Conservation (phyloP, 2,888 invertebrate genomes). For the Autographa gamma region DNA sequence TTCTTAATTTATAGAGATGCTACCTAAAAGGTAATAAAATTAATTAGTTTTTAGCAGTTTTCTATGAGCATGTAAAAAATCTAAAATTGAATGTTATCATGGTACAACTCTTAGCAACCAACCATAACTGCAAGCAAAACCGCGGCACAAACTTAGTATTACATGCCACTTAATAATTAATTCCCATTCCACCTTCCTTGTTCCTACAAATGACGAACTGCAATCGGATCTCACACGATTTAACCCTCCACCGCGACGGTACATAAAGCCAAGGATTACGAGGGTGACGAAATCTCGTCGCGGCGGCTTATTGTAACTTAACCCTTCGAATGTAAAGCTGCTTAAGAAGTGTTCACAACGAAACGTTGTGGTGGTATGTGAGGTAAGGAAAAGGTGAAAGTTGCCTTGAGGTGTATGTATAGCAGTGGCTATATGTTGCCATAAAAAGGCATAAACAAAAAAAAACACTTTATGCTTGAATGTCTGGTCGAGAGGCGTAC, state of each 20-base stretch:
- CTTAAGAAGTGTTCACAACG: constrained; percentile 22
- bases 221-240: constrained; percentile 6
- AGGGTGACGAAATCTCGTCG: constrained; percentile 54
- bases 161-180: not conserved
- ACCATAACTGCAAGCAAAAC: no score
- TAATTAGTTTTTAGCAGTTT: no score
- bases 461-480: no score
- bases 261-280: constrained; percentile 44
- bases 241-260: constrained; percentile 16
- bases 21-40: no score
- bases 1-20: no score
- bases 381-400: not conserved
- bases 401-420: not conserved
- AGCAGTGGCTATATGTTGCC: no score
- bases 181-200: not conserved
- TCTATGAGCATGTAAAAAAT: no score
- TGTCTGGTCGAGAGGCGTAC: no score
- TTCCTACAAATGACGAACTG: not conserved
- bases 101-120: no score
- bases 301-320: constrained; percentile 51
- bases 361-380: not conserved
- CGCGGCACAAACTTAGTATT: not conserved
- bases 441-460: no score
- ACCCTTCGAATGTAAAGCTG: constrained; percentile 35
- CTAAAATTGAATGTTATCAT: no score